Evolutionary conservation across 2,888 invertebrate genomes (phyloP), one percentile per base, ranked within the genome.

Genomic region (Saturnia japonica): DNA sequence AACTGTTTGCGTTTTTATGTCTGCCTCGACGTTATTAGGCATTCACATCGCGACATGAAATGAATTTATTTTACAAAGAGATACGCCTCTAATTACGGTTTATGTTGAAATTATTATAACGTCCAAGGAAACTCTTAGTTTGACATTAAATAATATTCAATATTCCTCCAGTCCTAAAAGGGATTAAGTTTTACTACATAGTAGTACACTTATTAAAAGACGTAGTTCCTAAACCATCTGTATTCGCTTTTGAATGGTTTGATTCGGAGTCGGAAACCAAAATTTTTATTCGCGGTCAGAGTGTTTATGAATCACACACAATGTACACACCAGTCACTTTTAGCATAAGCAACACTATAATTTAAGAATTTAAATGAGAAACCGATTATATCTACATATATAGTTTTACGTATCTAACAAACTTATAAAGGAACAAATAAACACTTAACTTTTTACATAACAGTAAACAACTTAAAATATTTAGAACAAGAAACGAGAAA

Each of bases 1-100:
- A n/a, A 40, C 64, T 9, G 40, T 64, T 40, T 40, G 64, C 1
- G n/a, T 64, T 64, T 64, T 40, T 64, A 40, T 64, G n/a, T 64
- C 19, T 40, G 2, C 64, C 16, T 12, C 28, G n/a, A 40, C 64
- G 40, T 64, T 64, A 25, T 64, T 64, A 64, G 8, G 28, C 8
- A 64, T 64, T 40, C 64, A 9, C 22, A n/a, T 40, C 64, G 16
- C 64, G 40, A n/a, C 11, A 40, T n/a, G 11, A 40, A 64, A 64
- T 34, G 64, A 64, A 64, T 64, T 3, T 28, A 60, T 60, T 60
- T 12, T 9, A 25, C 25, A 6, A 28, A 25, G 14, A 25, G 25
- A 4, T 60, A 14, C 25, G 12, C 2, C 57, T 28, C 25, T 57
- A 57, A 57, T 57, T 60, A 3, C 11, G 25, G n/a, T 22, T 54